Conservation (phyloP, 2,888 invertebrate genomes). For the Aromia moschata region DNA sequence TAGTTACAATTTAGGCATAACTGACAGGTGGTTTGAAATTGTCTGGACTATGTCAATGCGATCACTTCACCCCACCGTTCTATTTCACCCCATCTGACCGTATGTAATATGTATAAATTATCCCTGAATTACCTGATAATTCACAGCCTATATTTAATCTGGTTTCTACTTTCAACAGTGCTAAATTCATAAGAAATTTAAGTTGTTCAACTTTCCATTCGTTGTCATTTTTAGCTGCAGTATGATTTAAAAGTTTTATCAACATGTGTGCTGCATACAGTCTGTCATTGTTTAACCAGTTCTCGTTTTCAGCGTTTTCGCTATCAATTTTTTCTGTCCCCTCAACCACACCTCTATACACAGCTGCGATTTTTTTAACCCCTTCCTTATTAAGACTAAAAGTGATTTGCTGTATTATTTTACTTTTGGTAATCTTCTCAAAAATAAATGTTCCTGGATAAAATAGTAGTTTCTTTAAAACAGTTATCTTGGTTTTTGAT, state of each 20-base stretch:
- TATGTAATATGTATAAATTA: neutral
- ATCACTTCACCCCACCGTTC: no score
- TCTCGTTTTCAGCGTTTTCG: slow-evolving; percentile 58
- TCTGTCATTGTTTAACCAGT: slow-evolving; percentile 76
- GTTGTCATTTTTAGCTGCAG: slow-evolving; percentile 63
- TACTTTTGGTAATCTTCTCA: slow-evolving; percentile 75
- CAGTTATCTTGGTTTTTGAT: slow-evolving; percentile 66
- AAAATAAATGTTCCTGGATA: slow-evolving; percentile 78
- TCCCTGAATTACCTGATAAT: slow-evolving; percentile 65
- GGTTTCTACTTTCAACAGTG: slow-evolving; percentile 68
- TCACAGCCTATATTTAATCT: slow-evolving; percentile 67
- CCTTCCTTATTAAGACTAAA: slow-evolving; percentile 69
- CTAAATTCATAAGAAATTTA: slow-evolving; percentile 71
- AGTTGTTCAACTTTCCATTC: slow-evolving; percentile 75
- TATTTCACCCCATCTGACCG: neutral
- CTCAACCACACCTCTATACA: slow-evolving; percentile 68
- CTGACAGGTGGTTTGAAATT: no score
- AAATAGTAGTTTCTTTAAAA: slow-evolving; percentile 72
- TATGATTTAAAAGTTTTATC: slow-evolving; percentile 62
- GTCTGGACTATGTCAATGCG: no score
- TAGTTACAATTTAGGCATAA: no score
- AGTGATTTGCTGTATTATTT: slow-evolving; percentile 72
- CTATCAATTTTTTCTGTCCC: slow-evolving; percentile 61
- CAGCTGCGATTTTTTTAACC: slow-evolving; percentile 70
- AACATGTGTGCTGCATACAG: slow-evolving; percentile 71